Evolutionary conservation across 64 coral and sea anemone genomes (phyloP), one percentile per base, ranked within the genome.

Genomic region (Stichodactyla mertensii): DNA sequence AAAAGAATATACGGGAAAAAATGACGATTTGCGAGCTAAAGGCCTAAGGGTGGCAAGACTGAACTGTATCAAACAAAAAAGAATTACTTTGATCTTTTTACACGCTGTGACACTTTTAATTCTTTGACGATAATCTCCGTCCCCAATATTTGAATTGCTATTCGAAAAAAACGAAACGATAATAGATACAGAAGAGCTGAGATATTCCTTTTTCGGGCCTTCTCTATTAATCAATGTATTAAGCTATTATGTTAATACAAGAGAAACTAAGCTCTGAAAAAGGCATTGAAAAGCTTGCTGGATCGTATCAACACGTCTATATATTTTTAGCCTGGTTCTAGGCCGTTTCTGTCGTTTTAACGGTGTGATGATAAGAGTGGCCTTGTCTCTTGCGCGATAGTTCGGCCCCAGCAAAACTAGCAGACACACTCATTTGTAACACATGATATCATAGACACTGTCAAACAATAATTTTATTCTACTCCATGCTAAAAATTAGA

Each of bases 21-120:
- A 31, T 74, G 11, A 74, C 9, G 69, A 12, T 31, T 74, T 23
- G 10, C 2, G 1, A 58, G 9, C 5, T 15, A 58, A 15, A 3
- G 69, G 22, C 69, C 24, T 74, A 31, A 74, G 69, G 69, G 22
- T 28, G 24, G n/a, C 36, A 12, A 74, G 22, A 69, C 9, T 74
- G 27, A 74, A 74, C 26, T 74, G 69, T 74, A 74, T 74, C 69
- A 74, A 74, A 74, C 19, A 66, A 66, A 66, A 66, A 5, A 66
- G 62, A 66, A 66, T 66, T n/a, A 0, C 62, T 66, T 16, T 61
- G 62, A 74, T 31, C 7, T 2, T 31, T 74, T 27, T 13, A 74
- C 24, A 9, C 6, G 4, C 27, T 74, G 24, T 28, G 69, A 74
- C 4, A 74, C 22, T 74, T 31, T 31, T 9, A 74, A 31, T 13